Percentiles rank a stretch among this genome's conserved stretches.
Evolutionary conservation across 2,797 vertebrate genomes (phyloP).

Genomic region (Knipowitschia caucasica): DNA sequence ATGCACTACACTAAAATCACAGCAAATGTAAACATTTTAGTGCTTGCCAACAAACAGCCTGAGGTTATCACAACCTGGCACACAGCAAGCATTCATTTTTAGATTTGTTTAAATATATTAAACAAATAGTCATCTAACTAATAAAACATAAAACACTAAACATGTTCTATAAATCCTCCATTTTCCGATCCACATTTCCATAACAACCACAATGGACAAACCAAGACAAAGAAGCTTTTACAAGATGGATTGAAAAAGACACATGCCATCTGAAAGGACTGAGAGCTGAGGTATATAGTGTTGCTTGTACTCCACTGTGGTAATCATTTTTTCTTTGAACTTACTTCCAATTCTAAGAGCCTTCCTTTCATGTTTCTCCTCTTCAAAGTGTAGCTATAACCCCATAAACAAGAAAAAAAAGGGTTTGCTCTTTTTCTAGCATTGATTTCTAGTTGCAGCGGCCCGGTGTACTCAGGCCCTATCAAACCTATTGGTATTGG

Average conservation of each 20-base stretch:
- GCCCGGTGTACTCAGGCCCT: conserved; percentile 20
- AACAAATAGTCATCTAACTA: neutral
- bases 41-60: neutral
- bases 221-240: neutral
- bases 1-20: conserved; percentile 2
- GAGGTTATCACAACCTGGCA: conserved; percentile 2
- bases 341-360: conserved; percentile 13
- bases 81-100: neutral
- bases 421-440: conserved; percentile 9
- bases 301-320: neutral
- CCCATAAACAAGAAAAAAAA: conserved; percentile 13
- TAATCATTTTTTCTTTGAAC: conserved; percentile 22
- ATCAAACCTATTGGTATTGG: conserved; percentile 22
- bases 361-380: conserved; percentile 24
- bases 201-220: neutral
- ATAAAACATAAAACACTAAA: neutral
- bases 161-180: neutral
- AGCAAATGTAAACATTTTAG: neutral
- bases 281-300: neutral
- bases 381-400: conserved; percentile 20
- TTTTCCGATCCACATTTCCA: neutral
- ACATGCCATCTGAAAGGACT: conserved; percentile 4
- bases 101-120: neutral
- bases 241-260: neutral
- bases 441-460: conserved; percentile 30